Evolutionary conservation across 1,140 invertebrate genomes (phyloP), one percentile per base, ranked within the genome.

Genomic region (Coelopa frigida): DNA sequence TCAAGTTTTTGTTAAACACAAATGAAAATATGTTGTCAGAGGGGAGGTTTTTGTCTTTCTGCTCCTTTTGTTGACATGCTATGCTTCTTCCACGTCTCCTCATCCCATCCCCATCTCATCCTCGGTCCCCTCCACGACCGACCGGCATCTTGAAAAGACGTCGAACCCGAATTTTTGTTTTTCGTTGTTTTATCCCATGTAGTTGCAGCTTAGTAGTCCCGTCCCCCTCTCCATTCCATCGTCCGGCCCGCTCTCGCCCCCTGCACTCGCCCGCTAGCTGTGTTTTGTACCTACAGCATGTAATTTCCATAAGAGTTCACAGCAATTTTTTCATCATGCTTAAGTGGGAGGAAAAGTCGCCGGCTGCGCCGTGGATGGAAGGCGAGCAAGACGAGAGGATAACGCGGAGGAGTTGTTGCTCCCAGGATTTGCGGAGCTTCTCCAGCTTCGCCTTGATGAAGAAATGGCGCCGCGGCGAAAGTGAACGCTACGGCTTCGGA

Each of bases 51-150:
- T 36, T 36, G 14, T 44, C 36, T 44, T 44, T 21, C 29, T 32
- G 18, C 36, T 18, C 10, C 22, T 17, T 44, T 35, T 36, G 33
- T 44, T 44, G 43, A 44, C 43, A 44, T 44, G 43, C 20, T 44
- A 35, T 44, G 26, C 33, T 31, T 35, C 36, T 42, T 20, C 5
- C 6, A 15, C 10, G 7, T 42, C 18, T 42, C 33, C 33, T 43
- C 27, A 14, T 43, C 26, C 33, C 33, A 32, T 43, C 33, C 33
- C 33, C 41, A 43, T n/a, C n/a, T n/a, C 41, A 32, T 43, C 33
- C 33, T n/a, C 41, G 24, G 12, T 24, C 29, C 32, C 31, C 32
- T 36, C 17, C 12, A 22, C 43, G 32, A 22, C 31, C 17, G 33
- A 36, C 10, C 7, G 32, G 29, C 18, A 26, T 44, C 43, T 44